Evolutionary conservation across 1,140 invertebrate genomes (phyloP).

Genomic region (Acromyrmex charruanus): DNA sequence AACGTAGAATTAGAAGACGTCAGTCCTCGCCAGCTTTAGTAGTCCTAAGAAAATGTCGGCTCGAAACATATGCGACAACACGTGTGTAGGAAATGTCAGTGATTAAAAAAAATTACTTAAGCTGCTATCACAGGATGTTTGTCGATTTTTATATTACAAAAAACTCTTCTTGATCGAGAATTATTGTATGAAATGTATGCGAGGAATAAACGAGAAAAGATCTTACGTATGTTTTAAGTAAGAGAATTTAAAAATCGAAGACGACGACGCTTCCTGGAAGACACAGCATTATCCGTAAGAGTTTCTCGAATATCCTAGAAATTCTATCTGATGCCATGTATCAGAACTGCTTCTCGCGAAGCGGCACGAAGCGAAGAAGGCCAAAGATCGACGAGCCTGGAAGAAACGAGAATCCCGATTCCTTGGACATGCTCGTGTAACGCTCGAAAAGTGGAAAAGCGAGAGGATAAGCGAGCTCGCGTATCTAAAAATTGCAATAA

Average conservation of each 20-base stretch:
- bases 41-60: constrained; percentile 9
- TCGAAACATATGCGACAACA: not conserved
- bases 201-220: not conserved
- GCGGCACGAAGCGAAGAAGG: constrained; percentile 62
- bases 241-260: not conserved
- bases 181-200: too few relatives aligned
- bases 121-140: not conserved
- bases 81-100: constrained; percentile 5
- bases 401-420: constrained; percentile 63
- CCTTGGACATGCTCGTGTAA: constrained; percentile 4
- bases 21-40: not conserved
- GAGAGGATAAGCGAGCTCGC: not conserved
- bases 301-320: constrained; percentile 57
- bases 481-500: not conserved
- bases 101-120: not conserved
- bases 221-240: not conserved
- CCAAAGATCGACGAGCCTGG: constrained; percentile 66
- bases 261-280: not conserved
- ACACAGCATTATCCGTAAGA: not conserved
- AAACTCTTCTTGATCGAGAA: not conserved
- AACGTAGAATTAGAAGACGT: constrained; percentile 13
- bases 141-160: not conserved
- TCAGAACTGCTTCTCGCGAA: constrained; percentile 49
- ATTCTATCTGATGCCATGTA: constrained; percentile 56
- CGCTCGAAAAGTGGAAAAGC: constrained; percentile 25